Conservation (phyloP, 2,113 vertebrate genomes). For the Hemicordylus capensis region DNA sequence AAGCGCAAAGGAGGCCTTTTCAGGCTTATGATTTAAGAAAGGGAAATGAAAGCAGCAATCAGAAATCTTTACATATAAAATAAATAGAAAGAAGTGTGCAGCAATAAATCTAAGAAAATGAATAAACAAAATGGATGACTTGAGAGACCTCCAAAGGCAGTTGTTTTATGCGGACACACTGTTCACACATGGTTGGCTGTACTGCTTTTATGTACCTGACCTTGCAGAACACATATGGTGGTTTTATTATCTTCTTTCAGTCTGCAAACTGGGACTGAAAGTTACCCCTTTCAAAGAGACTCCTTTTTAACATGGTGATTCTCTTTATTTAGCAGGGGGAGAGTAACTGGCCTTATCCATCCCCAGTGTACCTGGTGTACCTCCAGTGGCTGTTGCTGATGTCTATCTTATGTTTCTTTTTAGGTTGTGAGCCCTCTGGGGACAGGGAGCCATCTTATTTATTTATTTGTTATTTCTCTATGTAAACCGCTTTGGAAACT, state of each 20-base stretch:
- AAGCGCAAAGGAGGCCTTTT: not conserved
- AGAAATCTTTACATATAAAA: not conserved
- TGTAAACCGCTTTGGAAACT: no score
- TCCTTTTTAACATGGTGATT: no score
- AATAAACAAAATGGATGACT: not conserved
- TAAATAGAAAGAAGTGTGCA: not conserved
- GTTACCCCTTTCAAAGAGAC: no score
- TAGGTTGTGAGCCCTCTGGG: no score
- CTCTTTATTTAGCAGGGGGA: no score
- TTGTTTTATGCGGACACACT: not conserved
- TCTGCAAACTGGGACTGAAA: not conserved
- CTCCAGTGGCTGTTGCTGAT: no score
- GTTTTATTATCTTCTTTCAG: not conserved
- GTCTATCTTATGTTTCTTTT: no score
- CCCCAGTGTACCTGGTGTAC: no score
- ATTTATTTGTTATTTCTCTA: no score
- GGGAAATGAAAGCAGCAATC: not conserved
- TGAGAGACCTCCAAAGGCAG: not conserved
- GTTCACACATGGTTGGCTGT: not conserved
- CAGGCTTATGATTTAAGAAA: not conserved
- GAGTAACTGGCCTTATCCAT: no score
- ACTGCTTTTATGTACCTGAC: not conserved
- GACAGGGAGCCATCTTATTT: no score
- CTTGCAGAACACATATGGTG: not conserved
- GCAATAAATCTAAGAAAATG: not conserved